Conservation (phyloP, 2,797 vertebrate genomes). For the Bryconaethiops microstoma region DNA sequence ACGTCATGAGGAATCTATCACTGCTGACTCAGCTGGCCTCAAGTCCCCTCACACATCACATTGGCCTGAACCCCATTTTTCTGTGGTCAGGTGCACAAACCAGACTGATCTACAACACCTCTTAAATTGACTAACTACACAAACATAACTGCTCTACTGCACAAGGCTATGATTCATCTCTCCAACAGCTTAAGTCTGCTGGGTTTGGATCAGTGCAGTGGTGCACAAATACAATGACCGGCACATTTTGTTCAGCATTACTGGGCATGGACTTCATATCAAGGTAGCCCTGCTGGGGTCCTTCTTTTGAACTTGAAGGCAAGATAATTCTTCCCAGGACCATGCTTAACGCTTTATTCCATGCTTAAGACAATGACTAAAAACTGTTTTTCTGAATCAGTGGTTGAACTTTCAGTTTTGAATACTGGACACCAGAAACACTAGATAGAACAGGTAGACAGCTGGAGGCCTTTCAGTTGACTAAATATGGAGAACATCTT, state of each 20-base stretch:
- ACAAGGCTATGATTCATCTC: not conserved
- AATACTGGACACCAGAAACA: not conserved
- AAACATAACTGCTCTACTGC: not conserved
- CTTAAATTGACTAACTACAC: slow-evolving; percentile 15
- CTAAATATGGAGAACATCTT: slow-evolving; percentile 10
- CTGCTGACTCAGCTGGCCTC: slow-evolving; percentile 45
- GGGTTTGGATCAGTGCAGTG: not conserved
- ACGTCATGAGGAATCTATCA: slow-evolving; percentile 56
- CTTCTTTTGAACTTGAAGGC: not conserved
- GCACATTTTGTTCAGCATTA: not conserved
- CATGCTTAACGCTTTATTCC: not conserved
- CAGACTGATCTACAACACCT: not conserved
- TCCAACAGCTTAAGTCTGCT: slow-evolving; percentile 9
- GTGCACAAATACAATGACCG: slow-evolving; percentile 9
- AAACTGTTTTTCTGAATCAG: not conserved
- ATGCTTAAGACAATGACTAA: not conserved
- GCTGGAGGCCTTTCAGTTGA: not conserved
- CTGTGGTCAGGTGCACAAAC: not conserved
- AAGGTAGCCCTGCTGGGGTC: no score
- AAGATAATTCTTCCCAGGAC: not conserved
- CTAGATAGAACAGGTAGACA: not conserved
- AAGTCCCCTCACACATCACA: not conserved
- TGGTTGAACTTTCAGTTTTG: not conserved
- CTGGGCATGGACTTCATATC: not conserved
- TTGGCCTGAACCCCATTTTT: not conserved